Base-by-base conservation (phyloP, 1,140 invertebrate genomes). In the Caenorhabditis remanei region DNA sequence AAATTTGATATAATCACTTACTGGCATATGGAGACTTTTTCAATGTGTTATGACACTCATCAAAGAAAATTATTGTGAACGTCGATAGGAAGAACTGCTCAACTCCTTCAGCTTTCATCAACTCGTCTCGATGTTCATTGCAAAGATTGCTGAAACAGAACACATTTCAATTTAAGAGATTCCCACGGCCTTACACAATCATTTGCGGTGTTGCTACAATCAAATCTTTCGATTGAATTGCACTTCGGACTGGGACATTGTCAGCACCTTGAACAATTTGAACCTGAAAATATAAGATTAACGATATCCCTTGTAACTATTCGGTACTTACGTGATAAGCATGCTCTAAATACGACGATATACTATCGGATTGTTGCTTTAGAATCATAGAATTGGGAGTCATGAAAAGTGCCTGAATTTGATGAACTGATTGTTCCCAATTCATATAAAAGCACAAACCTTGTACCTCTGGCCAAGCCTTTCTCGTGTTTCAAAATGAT, bases 11-110 rank as follows among this genome's bases (percentile, higher is more conserved):
- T 16, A 46, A 21, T 8, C 5, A 88, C 71, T 53, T 46, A 88
- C 83, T 90, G 84, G 91, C 92, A 89, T 93, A 93, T 0, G 93
- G 90, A 71, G 92, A 91, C 13, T 91, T 90, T 58, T 93, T 92
- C 11, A 86, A 87, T 16, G 92, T 92, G 71, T 93, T 92, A 79
- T 93, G 93, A 86, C 93, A 93, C 84, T 93, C 93, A 83, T 93
- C 93, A 63, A 89, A 89, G 16, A 89, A 67, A 48, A 89, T 85
- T 50, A 89, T 84, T 16, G 88, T 85, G 65, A 89, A 88, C 11
- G 88, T 85, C 43, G 50, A 89, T 13, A 67, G 87, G 19, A 50
- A 88, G 43, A 67, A 58, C 14, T 46, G 67, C n/a, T 79, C 71
- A 21, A 24, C 21, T 53, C 32, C n/a, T 16, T 71, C 65, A 32